phyloP scores from a whole-genome alignment of 2,113 vertebrate genomes.

The Procavia capensis region DNA sequence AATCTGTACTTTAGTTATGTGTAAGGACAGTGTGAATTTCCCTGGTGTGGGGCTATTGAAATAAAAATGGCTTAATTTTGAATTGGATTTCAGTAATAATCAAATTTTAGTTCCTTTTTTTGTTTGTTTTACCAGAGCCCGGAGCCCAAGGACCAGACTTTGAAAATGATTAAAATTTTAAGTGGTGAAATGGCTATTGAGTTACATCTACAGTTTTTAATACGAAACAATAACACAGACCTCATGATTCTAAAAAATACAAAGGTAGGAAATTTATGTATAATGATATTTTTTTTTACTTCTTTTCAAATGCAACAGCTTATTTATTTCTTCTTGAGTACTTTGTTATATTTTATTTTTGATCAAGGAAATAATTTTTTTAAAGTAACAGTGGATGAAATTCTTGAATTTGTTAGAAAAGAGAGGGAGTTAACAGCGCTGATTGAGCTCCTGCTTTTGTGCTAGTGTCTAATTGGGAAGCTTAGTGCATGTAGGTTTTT shows the following conservation, averaged over 20 bases:
- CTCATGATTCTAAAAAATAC: conserved; percentile 99
- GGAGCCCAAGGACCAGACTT: conserved; percentile 98
- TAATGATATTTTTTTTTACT: conserved; percentile 42
- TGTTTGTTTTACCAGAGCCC: conserved; percentile 90
- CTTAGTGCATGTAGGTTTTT: neutral
- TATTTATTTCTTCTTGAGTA: neutral
- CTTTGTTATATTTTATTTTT: conserved; percentile 40
- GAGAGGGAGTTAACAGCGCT: neutral
- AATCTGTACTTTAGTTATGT: neutral
- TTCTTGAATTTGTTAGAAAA: neutral
- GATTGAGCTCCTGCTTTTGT: neutral
- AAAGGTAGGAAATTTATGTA: conserved; percentile 90
- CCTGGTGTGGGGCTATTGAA: conserved; percentile 49
- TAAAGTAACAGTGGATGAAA: neutral
- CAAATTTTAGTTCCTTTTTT: conserved; percentile 63
- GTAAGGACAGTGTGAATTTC: conserved; percentile 2
- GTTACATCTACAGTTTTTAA: conserved; percentile 98
- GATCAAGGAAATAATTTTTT: neutral
- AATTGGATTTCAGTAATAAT: conserved; percentile 19
- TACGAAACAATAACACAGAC: conserved; percentile 99
- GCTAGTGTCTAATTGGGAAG: neutral
- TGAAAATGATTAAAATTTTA: conserved; percentile 99
- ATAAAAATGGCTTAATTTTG: conserved; percentile 34
- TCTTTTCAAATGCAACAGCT: neutral
- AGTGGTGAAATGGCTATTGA: conserved; percentile 99